Base-by-base conservation (phyloP, 2,888 invertebrate genomes). In the Cosmia pyralina region DNA sequence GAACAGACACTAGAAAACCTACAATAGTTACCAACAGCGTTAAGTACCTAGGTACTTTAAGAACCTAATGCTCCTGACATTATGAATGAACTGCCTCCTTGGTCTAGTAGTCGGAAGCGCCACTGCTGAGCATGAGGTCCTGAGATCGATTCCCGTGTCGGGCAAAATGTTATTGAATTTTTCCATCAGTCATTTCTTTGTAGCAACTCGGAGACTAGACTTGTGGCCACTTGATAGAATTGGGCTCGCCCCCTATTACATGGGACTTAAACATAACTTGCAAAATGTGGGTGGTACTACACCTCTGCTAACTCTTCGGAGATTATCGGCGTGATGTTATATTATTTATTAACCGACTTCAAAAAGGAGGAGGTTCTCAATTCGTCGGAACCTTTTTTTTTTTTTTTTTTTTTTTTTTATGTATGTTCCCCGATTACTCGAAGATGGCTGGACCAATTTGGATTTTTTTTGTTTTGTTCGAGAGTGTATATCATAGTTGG, bases 21-120 rank as follows among this genome's bases (percentile, higher is more conserved):
- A 55, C 13, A 73, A 41, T n/a, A 67, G 48, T 63, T n/a, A 50
- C 17, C 19, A 74, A 53, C 22, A 74, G 4, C 19, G 19, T 46
- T 46, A 22, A 28, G n/a, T 48, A 48, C 11, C n/a, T 28, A 34
- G 34, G 38, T 38, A 22, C 22, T 71, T 41, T 44, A 46, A 60
- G 41, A 55, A 28, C 28, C 1, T 17, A 59, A 60, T 66, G 22
- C 7, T 59, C 34, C n/a, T 44, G 59, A 70, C 50, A 60, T 15
- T 53, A 34, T 22, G 55, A 65, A 60, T 15, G 2, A 55, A 5
- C 28, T 28, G 57, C 57, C 28, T 57, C 8, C 5, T 57, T 17
- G 17, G 28, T 28, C 15, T 55, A 28, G 17, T 28, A 1, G 8
- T 57, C 17, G 17, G 10, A 17, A 28, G 8, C 8, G n/a, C n/a